Evolutionary conservation across 2,113 vertebrate genomes (phyloP), one percentile per base, ranked within the genome.

Genomic region (Corvus hawaiiensis): DNA sequence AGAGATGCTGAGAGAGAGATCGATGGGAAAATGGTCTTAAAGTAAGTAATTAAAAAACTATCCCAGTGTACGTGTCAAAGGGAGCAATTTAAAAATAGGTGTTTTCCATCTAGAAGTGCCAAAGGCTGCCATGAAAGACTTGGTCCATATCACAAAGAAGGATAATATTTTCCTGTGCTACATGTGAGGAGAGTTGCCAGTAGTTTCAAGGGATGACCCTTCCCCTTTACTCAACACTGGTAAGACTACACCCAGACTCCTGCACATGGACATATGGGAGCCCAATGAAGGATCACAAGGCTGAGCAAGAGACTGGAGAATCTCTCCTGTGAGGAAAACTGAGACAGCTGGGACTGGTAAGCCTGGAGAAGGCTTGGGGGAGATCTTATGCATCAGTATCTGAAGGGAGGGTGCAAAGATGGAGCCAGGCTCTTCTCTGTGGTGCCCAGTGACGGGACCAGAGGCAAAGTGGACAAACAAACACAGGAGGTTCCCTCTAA

Each of bases 201-300:
- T 4, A 59, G 35, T 35, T 9, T 44, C 32, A 84, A 51, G 44
- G 32, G 16, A 3, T 27, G 63, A 58, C 74, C 27, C 43, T 62
- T 78, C 24, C 16, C 20, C 48, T 46, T 12, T 33, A 2, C 69
- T n/a, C 51, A 55, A 52, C 61, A 16, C n/a, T 55, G 78, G 26
- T 71, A 74, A n/a, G 33, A 48, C 17, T 51, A 28, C 26, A 28
- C 5, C 32, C 2, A 4, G 21, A 44, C 23, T 27, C 13, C n/a
- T 21, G n/a, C 7, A 15, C 12, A 26, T 2, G 16, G 43, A n/a
- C 41, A 28, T 4, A 3, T 0, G 2, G 52, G 20, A 72, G 32
- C 41, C 51, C 68, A 54, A 4, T 2, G 1, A 87, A 77, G 11
- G 15, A 21, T 32, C n/a, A 54, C 10, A 2, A 33, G 64, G 17